Percentiles rank a stretch among this genome's conserved stretches.
These are phyloP conservation scores for Subacronicta megacephala DNA, from an alignment of 2,888 invertebrate genomes.

Conservation along the genomic window DNA sequence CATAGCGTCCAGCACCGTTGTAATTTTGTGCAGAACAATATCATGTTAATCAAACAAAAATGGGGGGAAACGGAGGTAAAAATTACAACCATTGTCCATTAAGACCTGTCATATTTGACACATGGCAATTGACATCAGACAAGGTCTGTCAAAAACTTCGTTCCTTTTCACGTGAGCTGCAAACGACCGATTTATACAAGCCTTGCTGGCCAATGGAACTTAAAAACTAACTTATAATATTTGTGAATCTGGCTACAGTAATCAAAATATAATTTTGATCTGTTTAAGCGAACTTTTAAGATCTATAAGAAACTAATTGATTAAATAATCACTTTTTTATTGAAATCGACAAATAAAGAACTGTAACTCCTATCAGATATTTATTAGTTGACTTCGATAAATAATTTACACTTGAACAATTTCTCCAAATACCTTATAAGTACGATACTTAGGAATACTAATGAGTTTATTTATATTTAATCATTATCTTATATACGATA, in stretches of 20 bases:
- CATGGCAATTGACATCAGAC: slow-evolving; percentile 7
- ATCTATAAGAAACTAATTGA: slow-evolving; percentile 34
- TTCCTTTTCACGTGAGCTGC: slow-evolving; percentile 22
- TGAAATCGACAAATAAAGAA: slow-evolving; percentile 39
- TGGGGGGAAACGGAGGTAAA: slow-evolving; percentile 7
- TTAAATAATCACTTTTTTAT: slow-evolving; percentile 18
- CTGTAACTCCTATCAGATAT: slow-evolving; percentile 8
- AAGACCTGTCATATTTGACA: slow-evolving; percentile 33
- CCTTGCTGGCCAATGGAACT: slow-evolving; percentile 29
- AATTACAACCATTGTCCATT: slow-evolving; percentile 23
- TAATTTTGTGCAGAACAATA: slow-evolving; percentile 62
- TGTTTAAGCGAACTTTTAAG: slow-evolving; percentile 22
- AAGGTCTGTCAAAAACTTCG: background rate
- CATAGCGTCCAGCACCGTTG: slow-evolving; percentile 58
- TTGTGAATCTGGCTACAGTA: slow-evolving; percentile 47
- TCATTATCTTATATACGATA: slow-evolving; percentile 34
- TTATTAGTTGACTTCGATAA: slow-evolving; percentile 33
- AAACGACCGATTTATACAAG: slow-evolving; percentile 8
- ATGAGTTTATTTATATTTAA: slow-evolving; percentile 47
- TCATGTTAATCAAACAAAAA: slow-evolving; percentile 17
- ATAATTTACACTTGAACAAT: slow-evolving; percentile 17
- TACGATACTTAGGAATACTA: slow-evolving; percentile 45
- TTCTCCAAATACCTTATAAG: slow-evolving; percentile 30
- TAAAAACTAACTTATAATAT: slow-evolving; percentile 39
- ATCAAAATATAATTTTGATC: slow-evolving; percentile 10